Base-by-base conservation (phyloP, 2,113 vertebrate genomes). In the Corvus hawaiiensis region DNA sequence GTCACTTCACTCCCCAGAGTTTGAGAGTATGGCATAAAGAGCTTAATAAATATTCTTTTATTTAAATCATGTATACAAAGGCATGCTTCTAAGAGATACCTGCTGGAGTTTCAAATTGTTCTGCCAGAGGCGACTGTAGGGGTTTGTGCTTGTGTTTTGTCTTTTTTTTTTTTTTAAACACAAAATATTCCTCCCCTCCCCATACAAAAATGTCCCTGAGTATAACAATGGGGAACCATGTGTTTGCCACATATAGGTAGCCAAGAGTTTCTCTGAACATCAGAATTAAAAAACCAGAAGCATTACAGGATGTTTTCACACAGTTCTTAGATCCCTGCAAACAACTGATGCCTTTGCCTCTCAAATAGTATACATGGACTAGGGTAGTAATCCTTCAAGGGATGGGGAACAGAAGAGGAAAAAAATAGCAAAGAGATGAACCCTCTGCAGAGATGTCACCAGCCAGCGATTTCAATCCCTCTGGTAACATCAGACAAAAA, bases 341-440 rank as follows among this genome's bases (percentile, higher is more conserved):
- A 84, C 16, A 71, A 32, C 5, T 43, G 16, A 51, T 27, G 21
- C 7, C n/a, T 89, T 63, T 43, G 30, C 13, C 66, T 13, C 35
- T 81, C 48, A 58, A 78, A 59, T 0, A 55, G 8, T 1, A 3
- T 8, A 49, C 8, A 33, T 3, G 11, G 17, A n/a, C 43, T 14
- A 49, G 13, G 9, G 23, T 1, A 63, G 15, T 9, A 69, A 73
- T 33, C 32, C 63, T 37, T 75, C 28, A 77, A 28, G 13, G 3
- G 8, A 0, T 18, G 14, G 22, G 33, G 12, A 94, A 71, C 14
- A 48, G 58, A 30, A 14, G 11, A 44, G 3, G 13, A 8, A 23
- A 43, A n/a, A n/a, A 23, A 58, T 0, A 51, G 52, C 13, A 30
- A 49, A 37, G 24, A 81, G 3, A 67, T 8, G 1, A 87, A 44